phyloP scores from a whole-genome alignment of 2,113 vertebrate species.

The Ailuropoda melanoleuca region DNA sequence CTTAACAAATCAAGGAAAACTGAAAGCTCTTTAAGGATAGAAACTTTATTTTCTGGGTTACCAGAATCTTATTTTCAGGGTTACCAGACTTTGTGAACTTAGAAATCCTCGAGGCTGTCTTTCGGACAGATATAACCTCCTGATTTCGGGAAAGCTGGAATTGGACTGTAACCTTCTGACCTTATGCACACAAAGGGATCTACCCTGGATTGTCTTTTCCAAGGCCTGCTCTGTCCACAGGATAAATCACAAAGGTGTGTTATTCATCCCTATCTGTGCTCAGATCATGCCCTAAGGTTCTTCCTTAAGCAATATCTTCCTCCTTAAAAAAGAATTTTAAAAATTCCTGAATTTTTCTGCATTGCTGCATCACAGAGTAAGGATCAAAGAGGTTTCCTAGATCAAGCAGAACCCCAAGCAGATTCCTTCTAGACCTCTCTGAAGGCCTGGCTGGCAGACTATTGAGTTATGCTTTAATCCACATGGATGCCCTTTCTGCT shows the following conservation, averaged over 20 bases:
- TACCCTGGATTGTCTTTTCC: neutral
- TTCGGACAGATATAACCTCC: neutral
- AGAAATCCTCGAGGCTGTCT: neutral
- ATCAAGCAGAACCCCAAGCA: conserved; percentile 23
- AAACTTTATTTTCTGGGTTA: neutral
- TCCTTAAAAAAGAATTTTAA: neutral
- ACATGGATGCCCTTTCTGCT: neutral
- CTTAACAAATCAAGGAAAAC: neutral
- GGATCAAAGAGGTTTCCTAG: conserved; percentile 30
- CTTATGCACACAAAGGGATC: neutral
- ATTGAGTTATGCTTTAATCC: neutral
- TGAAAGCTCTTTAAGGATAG: neutral
- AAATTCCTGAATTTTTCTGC: neutral
- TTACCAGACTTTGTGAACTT: neutral
- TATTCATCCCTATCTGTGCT: neutral
- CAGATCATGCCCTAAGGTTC: neutral
- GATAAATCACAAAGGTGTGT: neutral
- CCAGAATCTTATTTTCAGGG: neutral
- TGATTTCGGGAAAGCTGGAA: neutral
- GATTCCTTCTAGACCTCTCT: neutral
- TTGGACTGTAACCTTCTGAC: neutral
- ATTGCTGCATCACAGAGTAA: neutral
- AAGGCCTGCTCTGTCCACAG: neutral
- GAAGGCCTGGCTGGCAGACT: neutral
- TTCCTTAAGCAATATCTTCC: neutral